Evolutionary conservation across 2,888 invertebrate genomes (phyloP).

Genomic region (Cordylochernes scorpioides): DNA sequence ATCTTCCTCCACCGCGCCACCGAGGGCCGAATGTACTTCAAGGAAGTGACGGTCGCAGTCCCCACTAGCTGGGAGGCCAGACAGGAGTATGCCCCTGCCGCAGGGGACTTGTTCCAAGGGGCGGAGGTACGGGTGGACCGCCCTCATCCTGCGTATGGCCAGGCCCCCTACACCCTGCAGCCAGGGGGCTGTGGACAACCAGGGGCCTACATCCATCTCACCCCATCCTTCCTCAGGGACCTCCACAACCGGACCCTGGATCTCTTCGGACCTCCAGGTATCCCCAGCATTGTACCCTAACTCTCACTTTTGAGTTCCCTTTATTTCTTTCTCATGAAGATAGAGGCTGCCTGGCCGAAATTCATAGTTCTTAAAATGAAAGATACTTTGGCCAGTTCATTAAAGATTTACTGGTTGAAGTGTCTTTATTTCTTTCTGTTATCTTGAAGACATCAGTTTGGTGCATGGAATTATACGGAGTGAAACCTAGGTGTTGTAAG

Average conservation of each 20-base stretch:
- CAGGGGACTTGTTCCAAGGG: slow-evolving; percentile 14
- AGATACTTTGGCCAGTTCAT: no score
- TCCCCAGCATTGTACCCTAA: no score
- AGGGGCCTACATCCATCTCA: slow-evolving; percentile 32
- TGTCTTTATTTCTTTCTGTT: no score
- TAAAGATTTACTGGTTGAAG: no score
- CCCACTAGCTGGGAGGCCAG: slow-evolving; percentile 32
- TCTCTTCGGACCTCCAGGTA: slow-evolving; percentile 14
- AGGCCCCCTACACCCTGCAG: slow-evolving; percentile 33
- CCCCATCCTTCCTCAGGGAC: slow-evolving; percentile 15
- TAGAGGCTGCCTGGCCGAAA: no score
- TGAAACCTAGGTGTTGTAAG: no score
- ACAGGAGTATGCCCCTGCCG: slow-evolving; percentile 7
- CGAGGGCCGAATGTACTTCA: slow-evolving; percentile 30
- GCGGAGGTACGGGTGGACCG: slow-evolving; percentile 29
- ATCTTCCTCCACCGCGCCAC: slow-evolving; percentile 31
- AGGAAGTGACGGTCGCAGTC: slow-evolving; percentile 31
- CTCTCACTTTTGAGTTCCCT: no score
- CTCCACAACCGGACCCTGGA: slow-evolving; percentile 8
- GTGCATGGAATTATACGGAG: no score
- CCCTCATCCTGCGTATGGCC: slow-evolving; percentile 26
- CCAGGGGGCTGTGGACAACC: slow-evolving; percentile 31
- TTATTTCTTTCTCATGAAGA: no score
- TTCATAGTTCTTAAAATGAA: no score
- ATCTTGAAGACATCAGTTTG: no score